phyloP scores from a whole-genome alignment of 2,113 vertebrate genomes.

The pig (Sus scrofa) region DNA sequence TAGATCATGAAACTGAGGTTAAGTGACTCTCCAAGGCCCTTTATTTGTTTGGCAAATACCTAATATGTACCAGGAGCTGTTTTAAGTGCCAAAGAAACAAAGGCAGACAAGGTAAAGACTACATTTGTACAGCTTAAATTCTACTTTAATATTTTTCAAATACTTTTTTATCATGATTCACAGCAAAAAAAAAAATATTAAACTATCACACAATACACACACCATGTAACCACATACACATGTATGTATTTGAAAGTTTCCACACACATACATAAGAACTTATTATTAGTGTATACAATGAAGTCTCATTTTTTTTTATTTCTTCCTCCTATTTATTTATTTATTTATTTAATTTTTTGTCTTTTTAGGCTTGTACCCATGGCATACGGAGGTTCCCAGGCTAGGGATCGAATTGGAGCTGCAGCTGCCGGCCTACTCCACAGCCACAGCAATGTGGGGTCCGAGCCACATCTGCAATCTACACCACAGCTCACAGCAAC shows the following conservation, averaged over 20 bases:
- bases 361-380: too few species aligned
- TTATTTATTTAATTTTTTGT: too few species aligned
- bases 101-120: not conserved
- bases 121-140: not conserved
- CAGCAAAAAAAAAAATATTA: not conserved
- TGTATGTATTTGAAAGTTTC: not conserved
- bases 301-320: not conserved
- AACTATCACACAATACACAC: not conserved
- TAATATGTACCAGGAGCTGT: not conserved
- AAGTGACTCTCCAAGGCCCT: not conserved
- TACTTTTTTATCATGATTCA: not conserved
- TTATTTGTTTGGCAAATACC: constrained; percentile 6
- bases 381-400: too few species aligned
- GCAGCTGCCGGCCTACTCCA: too few species aligned
- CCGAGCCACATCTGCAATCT: too few species aligned
- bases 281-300: not conserved
- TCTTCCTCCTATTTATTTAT: not conserved
- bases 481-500: too few species aligned
- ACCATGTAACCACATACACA: not conserved
- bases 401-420: too few species aligned
- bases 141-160: not conserved
- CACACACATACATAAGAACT: not conserved
- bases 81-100: not conserved
- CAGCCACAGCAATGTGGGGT: too few species aligned
- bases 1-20: not conserved